Evolutionary conservation across 2,797 vertebrate genomes (phyloP), one percentile per base, ranked within the genome.

Genomic region (Neosilurus hyrtlii): DNA sequence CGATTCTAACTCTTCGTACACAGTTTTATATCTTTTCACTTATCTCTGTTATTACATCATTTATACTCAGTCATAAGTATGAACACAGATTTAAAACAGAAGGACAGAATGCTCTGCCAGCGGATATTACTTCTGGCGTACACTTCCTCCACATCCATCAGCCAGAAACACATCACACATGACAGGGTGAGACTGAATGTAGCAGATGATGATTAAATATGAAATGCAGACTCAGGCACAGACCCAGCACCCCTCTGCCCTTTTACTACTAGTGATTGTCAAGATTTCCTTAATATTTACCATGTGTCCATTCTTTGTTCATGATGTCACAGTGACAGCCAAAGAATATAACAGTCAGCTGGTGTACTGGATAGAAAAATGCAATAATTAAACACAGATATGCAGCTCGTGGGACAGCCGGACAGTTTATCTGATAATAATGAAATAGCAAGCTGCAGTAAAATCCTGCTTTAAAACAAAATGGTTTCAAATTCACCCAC

Each of bases 151-250:
- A 18, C 79, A 83, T 70, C 57, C 68, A 84, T 68, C 79, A 61
- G 51, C 67, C 51, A 79, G 59, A 80, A 11, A 71, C 57, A 82
- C 80, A 82, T 74, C 79, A 56, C 37, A 82, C 35, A 56, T 67
- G 68, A 61, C 65, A 77, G 63, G 66, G 57, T 68, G 61, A 79
- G 52, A 61, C 67, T 71, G 65, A 54, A 74, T 35, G 65, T 37
- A 73, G 52, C 24, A 71, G 77, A 82, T 56, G 67, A 74, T 81
- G 81, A 78, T 81, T 78, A 80, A 86, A 83, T 72, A 62, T 77
- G 70, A 75, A 56, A 49, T n/a, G 63, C 76, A 43, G 57, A 70
- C 78, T 73, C 30, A 83, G 49, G 35, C 81, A 62, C 52, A 85
- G 77, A 82, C 66, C 26, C 49, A 72, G 24, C 54, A 70, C 75